Percentiles rank a stretch among this genome's conserved stretches.
Evolutionary conservation across 2,113 vertebrate genomes (phyloP).

Genomic region (Sinocyclocheilus grahami): DNA sequence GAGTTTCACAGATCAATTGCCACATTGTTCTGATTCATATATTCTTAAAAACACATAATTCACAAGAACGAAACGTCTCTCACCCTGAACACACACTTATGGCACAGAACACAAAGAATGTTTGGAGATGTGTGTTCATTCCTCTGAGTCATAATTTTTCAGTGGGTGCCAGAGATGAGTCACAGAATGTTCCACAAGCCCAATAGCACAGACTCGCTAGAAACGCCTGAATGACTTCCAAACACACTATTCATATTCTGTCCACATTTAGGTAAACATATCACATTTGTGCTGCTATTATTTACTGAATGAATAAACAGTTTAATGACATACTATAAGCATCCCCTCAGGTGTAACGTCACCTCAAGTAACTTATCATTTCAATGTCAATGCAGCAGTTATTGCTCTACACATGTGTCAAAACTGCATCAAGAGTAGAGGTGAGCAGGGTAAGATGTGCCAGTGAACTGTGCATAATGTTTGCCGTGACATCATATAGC

Average conservation of each 20-base stretch:
- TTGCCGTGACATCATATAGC: not conserved
- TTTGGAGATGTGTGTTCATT: constrained; percentile 62
- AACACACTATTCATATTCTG: constrained; percentile 54
- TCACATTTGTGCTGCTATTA: not conserved
- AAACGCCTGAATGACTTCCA: constrained; percentile 66
- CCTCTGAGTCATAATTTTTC: constrained; percentile 85
- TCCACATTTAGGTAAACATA: constrained; percentile 51
- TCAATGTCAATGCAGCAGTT: not conserved
- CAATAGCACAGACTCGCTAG: constrained; percentile 61
- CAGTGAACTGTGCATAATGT: not conserved
- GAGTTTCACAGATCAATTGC: not conserved
- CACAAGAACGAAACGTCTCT: not conserved
- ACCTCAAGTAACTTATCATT: not conserved
- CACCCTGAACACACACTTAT: constrained; percentile 34
- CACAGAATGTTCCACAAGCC: constrained; percentile 78
- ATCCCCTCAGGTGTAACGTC: not conserved
- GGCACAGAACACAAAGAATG: constrained; percentile 42
- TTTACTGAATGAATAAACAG: constrained; percentile 33
- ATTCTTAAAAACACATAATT: not conserved
- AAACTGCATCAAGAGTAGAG: not conserved
- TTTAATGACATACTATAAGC: not conserved
- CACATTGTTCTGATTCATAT: not conserved
- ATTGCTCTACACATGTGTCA: not conserved
- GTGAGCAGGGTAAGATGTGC: not conserved
- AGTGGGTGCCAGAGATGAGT: constrained; percentile 83